Base-by-base conservation (phyloP, 2,113 vertebrate genomes). In the Campylorhamphus procurvoides region DNA sequence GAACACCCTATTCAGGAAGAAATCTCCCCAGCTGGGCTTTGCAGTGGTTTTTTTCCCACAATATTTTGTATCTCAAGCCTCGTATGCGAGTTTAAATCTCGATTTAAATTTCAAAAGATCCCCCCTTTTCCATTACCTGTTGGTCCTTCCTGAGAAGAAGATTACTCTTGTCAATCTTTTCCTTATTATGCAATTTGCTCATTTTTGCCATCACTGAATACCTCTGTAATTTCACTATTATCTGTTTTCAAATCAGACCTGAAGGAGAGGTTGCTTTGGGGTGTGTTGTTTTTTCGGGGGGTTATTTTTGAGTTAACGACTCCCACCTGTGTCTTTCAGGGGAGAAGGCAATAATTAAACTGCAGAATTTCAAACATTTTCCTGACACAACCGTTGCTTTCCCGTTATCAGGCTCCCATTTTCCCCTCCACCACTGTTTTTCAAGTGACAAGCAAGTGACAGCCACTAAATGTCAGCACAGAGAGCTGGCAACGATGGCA, bases 341-440 rank as follows among this genome's bases (percentile, higher is more conserved):
- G 89, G 15, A 90, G 58, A 73, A 96, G 91, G 91, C 84, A 95
- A 59, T 89, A 94, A 96, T 94, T 94, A 95, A 94, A 93, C 10
- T 8, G 46, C 76, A 75, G 58, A 20, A 94, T 91, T 94, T 85
- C 87, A 85, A 89, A n/a, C 47, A 1, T 68, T 89, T 85, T 52
- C 91, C 86, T 93, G 95, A 96, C 96, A 93, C 49, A 35, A 23
- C 2, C 4, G 11, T 33, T 84, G 55, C 44, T 78, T 90, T 79
- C 74, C 74, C 82, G 37, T 87, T 53, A 58, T 53, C 73, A 69
- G 55, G 68, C 44, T 58, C 56, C 66, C 62, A 12, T 60, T 85
- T 68, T 35, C 13, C 73, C 46, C 86, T 83, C 91, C 81, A 71
- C 35, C 42, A 18, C 80, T 84, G 20, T 52, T 96, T 80, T 85